These are phyloP conservation scores for Andrena dorsata DNA, from an alignment of 2,888 invertebrate genomes.

Conservation along the genomic window DNA sequence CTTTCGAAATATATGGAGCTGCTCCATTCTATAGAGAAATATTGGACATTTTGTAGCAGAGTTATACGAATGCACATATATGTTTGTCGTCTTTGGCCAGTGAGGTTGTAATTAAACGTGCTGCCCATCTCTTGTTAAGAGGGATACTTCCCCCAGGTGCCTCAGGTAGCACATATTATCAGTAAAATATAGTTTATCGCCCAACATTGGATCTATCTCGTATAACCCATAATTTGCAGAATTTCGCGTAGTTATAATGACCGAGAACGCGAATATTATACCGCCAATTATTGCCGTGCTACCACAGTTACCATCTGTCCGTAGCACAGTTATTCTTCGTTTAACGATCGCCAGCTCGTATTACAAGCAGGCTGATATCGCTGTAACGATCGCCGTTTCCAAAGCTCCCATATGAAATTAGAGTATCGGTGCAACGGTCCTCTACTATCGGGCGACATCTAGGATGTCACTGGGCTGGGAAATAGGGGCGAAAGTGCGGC, in stretches of 20 bases:
- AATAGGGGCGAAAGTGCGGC: no score
- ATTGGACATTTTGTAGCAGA: no score
- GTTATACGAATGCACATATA: no score
- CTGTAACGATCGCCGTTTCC: conserved; percentile 21
- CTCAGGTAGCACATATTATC: no score
- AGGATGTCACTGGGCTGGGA: conserved; percentile 3
- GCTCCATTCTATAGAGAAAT: no score
- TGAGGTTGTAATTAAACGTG: no score
- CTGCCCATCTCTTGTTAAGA: no score
- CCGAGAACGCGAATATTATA: conserved; percentile 8
- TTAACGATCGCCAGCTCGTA: conserved; percentile 11
- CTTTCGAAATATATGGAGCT: no score
- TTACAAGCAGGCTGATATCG: conserved; percentile 23
- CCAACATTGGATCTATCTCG: not conserved
- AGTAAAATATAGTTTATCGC: not conserved
- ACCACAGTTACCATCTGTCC: not conserved
- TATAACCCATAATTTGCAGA: not conserved
- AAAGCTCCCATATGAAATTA: not conserved
- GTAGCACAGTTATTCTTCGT: conserved; percentile 1
- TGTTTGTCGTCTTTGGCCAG: no score
- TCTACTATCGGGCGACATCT: not conserved
- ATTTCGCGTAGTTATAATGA: not conserved
- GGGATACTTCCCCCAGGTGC: no score
- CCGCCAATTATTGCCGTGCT: conserved; percentile 4
- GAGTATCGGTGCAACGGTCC: not conserved